Base-by-base conservation (phyloP, 2,888 invertebrate genomes). In the Sarcophaga caerulescens region DNA sequence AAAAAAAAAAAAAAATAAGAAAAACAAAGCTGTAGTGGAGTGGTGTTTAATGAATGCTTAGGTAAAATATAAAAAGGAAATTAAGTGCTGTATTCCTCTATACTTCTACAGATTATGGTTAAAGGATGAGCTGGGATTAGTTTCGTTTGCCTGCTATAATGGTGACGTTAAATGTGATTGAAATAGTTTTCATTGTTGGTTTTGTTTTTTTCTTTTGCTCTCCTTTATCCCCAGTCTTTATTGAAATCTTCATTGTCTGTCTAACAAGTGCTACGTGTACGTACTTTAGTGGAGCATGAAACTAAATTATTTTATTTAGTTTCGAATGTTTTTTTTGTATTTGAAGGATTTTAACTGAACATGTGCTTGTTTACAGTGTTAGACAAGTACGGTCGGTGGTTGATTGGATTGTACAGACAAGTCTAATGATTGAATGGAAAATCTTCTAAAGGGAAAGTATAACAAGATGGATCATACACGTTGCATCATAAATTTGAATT, bases 71-170 rank as follows among this genome's bases (percentile, higher is more conserved):
- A 47, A 19, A 47, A 69, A 60, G 47, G 47, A 63, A 71, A 21
- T 62, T 12, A 57, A 70, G 35, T 52, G 4, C 17, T 63, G 44
- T 78, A 19, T 17, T 65, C 10, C 21, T 60, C 10, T n/a, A 60
- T 52, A 35, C 60, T 68, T 14, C 75, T 81, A 63, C 2, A 76
- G 75, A 25, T 66, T 71, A 21, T 62, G 35, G 23, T 76, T 74
- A 35, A 59, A 78, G 70, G 83, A 85, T 82, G 69, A 73, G 76
- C 73, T 71, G 84, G 84, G 81, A 80, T 85, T 85, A 87, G 83
- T 63, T 59, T 70, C 57, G 19, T 79, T 65, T 52, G 52, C 52
- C 35, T 35, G 35, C 35, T 10, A 35, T 35, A 35, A 52, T 52
- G 52, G 52, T 52, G 52, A 52, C 52, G 52, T 52, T 52, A 14